Percentiles rank a stretch among this genome's conserved stretches.
Evolutionary conservation across 2,113 vertebrate species (phyloP).

Genomic region (Otis tarda): DNA sequence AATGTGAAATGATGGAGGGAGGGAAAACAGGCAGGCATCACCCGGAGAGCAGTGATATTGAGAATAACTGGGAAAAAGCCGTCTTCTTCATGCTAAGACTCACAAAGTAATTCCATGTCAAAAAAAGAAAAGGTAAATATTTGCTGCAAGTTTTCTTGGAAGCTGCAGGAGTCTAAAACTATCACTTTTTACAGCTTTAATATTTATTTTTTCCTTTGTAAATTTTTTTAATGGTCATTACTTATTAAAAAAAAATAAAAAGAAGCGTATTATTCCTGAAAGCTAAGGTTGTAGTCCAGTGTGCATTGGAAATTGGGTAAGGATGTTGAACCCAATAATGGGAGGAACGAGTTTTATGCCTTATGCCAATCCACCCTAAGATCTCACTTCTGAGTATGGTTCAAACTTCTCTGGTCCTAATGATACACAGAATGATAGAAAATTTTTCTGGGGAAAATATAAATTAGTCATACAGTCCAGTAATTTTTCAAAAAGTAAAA

Average conservation of each 20-base stretch:
- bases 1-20: not conserved
- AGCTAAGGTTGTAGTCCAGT: not conserved
- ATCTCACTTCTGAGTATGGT: not conserved
- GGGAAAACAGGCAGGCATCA: slow-evolving; percentile 12
- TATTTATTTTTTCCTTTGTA: slow-evolving; percentile 24
- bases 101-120: slow-evolving; percentile 57
- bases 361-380: not conserved
- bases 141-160: slow-evolving; percentile 41
- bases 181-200: slow-evolving; percentile 2
- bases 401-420: not conserved
- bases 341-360: accelerated
- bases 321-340: not conserved
- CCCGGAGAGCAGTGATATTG: slow-evolving; percentile 36
- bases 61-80: slow-evolving; percentile 37
- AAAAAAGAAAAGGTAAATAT: slow-evolving; percentile 58
- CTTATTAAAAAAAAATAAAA: not conserved
- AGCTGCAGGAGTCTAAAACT: not conserved
- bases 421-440: not conserved
- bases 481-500: not conserved
- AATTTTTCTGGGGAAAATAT: not conserved
- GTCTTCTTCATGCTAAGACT: slow-evolving; percentile 63
- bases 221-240: slow-evolving; percentile 26
- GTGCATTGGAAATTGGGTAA: not conserved
- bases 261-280: not conserved
- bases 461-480: too few species aligned